Evolutionary conservation across 2,888 invertebrate species (phyloP).

Genomic region (Drosophila atroscutellata): DNA sequence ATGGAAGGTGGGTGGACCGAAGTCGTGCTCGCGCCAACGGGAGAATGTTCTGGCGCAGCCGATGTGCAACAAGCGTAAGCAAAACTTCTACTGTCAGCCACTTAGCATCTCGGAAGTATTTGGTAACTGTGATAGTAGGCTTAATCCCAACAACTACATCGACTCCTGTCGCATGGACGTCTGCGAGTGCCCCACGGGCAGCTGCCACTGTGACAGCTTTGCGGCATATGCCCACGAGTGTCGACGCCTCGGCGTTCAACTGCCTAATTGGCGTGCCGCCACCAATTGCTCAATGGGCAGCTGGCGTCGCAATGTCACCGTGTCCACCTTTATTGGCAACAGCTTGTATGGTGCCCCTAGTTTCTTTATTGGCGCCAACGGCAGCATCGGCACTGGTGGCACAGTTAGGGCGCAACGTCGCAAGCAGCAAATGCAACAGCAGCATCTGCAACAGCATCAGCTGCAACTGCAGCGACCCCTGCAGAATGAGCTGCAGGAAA

Average conservation of each 20-base stretch:
- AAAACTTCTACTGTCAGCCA: conserved; percentile 86
- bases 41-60: conserved; percentile 85
- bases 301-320: conserved; percentile 77
- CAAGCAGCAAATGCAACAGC: conserved; percentile 58
- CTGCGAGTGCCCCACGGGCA: conserved; percentile 92
- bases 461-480: conserved; percentile 60
- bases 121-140: conserved; percentile 90
- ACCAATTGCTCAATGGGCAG: conserved; percentile 88
- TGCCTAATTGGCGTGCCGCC: conserved; percentile 90
- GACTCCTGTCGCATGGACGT: conserved; percentile 94
- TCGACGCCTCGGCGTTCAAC: conserved; percentile 89
- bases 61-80: conserved; percentile 86
- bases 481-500: conserved; percentile 71
- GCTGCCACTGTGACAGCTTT: conserved; percentile 95
- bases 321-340: conserved; percentile 52
- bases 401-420: conserved; percentile 39
- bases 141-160: conserved; percentile 93
- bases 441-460: conserved; percentile 36
- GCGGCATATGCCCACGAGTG: conserved; percentile 96
- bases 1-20: conserved; percentile 94
- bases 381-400: conserved; percentile 8
- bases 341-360: conserved; percentile 66
- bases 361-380: conserved; percentile 28
- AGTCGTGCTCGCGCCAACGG: conserved; percentile 88
- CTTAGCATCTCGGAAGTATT: conserved; percentile 87